phyloP scores from a whole-genome alignment of 2,888 invertebrate species.

The Geophilus truncorum region DNA sequence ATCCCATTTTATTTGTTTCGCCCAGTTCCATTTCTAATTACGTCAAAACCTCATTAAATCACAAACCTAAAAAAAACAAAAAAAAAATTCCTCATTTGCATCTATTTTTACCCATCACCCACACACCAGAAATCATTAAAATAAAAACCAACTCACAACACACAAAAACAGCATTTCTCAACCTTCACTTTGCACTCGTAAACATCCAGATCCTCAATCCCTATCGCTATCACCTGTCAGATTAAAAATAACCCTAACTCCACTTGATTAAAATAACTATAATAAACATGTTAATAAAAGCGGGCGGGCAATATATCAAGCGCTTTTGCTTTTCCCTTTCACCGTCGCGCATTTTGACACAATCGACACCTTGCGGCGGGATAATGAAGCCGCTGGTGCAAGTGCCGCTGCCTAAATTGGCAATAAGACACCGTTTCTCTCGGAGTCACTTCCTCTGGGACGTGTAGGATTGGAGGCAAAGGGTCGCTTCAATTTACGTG shows the following conservation, averaged over 20 bases:
- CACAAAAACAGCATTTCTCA: no score
- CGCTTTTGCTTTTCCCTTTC: background rate
- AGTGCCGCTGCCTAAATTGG: background rate
- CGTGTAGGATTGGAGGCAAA: background rate
- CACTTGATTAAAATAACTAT: background rate
- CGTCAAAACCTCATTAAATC: no score
- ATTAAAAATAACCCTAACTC: background rate
- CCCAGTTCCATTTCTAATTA: no score
- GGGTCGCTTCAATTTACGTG: slow-evolving; percentile 7
- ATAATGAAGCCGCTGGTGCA: background rate
- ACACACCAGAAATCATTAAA: no score
- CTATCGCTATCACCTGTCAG: background rate
- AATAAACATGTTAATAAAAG: background rate
- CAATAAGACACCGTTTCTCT: background rate
- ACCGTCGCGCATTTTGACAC: background rate
- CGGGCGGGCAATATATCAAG: background rate
- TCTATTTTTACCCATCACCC: no score
- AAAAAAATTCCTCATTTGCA: no score
- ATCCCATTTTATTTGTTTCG: no score
- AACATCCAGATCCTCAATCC: background rate
- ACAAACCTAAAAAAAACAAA: no score
- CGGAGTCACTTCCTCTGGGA: background rate
- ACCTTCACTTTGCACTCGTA: no score
- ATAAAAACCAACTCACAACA: no score
- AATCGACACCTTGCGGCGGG: background rate